Conservation (phyloP, 2,888 invertebrate species). For the Pimpla rufipes region DNA sequence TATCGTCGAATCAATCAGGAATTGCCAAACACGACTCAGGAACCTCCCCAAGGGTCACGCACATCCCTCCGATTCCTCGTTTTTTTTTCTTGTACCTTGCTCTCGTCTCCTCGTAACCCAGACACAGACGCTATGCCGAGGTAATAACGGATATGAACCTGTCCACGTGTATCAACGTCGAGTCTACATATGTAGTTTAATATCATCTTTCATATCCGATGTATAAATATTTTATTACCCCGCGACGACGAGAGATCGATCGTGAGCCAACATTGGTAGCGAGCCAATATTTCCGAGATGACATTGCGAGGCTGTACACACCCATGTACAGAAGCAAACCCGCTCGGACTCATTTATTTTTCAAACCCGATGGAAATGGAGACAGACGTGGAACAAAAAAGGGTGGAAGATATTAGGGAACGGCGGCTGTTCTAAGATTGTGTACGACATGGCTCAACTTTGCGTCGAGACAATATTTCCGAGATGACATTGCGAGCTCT, state of each 20-base stretch:
- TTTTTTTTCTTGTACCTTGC: slow-evolving; percentile 7
- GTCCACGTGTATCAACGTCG: not conserved
- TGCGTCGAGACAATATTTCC: too few relatives aligned
- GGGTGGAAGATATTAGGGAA: not conserved
- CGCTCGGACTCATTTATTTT: slow-evolving; percentile 15
- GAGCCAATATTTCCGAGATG: slow-evolving; percentile 43
- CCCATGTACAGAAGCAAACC: not conserved
- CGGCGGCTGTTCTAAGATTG: too few relatives aligned
- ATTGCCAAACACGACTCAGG: not conserved
- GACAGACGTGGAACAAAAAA: not conserved
- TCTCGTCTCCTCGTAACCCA: not conserved
- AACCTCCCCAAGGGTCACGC: not conserved
- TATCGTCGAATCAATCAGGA: slow-evolving; percentile 31
- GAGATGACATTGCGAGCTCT: not conserved
- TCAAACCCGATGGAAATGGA: not conserved
- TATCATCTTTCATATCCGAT: slow-evolving; percentile 24
- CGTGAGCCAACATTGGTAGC: slow-evolving; percentile 49
- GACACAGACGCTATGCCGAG: not conserved
- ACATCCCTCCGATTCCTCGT: not conserved
- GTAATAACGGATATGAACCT: not conserved
- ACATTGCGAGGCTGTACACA: slow-evolving; percentile 3
- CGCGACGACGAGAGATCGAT: slow-evolving; percentile 52
- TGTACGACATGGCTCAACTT: too few relatives aligned
- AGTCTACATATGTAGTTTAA: slow-evolving; percentile 25
- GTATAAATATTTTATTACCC: slow-evolving; percentile 58